Conservation (phyloP, 2,888 invertebrate species). For the Anticlea derivata region DNA sequence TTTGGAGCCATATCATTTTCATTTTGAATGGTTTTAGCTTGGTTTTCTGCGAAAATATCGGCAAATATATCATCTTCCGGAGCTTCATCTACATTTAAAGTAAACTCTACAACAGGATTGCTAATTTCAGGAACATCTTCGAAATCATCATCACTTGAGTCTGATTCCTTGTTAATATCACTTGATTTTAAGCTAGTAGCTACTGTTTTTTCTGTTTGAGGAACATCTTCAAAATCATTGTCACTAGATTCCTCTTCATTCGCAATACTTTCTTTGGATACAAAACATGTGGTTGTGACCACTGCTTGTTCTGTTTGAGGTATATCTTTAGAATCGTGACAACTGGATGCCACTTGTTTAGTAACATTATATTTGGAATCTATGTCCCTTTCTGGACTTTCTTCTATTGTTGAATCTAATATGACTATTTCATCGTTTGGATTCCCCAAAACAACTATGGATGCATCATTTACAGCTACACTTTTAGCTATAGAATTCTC, state of each 20-base stretch:
- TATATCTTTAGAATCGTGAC: constrained; percentile 78
- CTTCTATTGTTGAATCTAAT: constrained; percentile 59
- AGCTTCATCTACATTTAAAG: constrained; percentile 61
- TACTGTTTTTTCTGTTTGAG: too few species aligned
- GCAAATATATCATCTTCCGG: constrained; percentile 87
- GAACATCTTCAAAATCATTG: too few species aligned
- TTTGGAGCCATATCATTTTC: constrained; percentile 6
- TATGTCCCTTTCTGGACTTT: constrained; percentile 23
- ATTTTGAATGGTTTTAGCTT: constrained; percentile 17
- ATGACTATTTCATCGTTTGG: constrained; percentile 50
- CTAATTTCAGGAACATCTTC: constrained; percentile 64
- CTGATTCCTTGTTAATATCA: not conserved
- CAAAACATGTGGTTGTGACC: not conserved
- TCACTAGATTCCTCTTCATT: constrained; percentile 59
- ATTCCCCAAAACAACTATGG: constrained; percentile 59
- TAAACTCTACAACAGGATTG: constrained; percentile 75
- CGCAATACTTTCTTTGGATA: not conserved
- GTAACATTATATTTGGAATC: not conserved
- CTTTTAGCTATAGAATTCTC: constrained; percentile 21
- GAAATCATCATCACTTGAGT: constrained; percentile 75
- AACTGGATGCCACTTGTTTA: constrained; percentile 44
- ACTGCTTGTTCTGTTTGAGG: constrained; percentile 56
- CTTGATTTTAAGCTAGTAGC: too few species aligned
- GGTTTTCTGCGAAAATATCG: constrained; percentile 83
- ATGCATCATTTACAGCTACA: constrained; percentile 52